phyloP scores from a whole-genome alignment of 2,113 vertebrate genomes.

The Engraulis encrasicolus region DNA sequence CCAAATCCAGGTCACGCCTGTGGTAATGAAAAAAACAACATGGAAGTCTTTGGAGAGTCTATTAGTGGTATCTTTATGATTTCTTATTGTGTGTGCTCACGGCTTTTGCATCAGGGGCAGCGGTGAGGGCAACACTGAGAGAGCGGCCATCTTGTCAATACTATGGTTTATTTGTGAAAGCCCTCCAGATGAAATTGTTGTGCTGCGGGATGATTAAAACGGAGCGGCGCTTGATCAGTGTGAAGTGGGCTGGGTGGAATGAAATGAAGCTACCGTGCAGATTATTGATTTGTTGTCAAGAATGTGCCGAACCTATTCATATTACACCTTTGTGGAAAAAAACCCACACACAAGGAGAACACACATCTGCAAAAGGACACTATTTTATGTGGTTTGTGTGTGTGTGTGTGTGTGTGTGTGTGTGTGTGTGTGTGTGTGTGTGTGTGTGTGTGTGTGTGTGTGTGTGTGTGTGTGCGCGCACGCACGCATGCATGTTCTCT shows the following conservation, averaged over 20 bases:
- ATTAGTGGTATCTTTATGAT: slow-evolving; percentile 27
- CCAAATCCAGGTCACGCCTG: background rate
- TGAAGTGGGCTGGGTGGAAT: background rate
- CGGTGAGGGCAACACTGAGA: background rate
- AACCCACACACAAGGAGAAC: too few species aligned
- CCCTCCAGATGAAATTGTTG: slow-evolving; percentile 16
- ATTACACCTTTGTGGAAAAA: background rate
- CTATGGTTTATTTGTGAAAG: background rate
- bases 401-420: too few species aligned
- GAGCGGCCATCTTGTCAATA: background rate
- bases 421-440: too few species aligned
- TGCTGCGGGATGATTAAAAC: slow-evolving; percentile 16
- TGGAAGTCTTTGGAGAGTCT: background rate
- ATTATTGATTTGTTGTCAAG: background rate
- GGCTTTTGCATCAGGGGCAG: background rate
- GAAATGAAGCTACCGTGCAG: background rate
- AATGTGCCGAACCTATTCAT: background rate
- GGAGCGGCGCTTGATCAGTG: slow-evolving; percentile 26
- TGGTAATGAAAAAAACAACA: slow-evolving; percentile 10
- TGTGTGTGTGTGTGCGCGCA: too few species aligned
- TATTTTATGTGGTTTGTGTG: background rate
- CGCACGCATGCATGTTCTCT: too few species aligned
- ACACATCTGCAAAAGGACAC: background rate
- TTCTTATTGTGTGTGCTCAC: background rate
- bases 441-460: too few species aligned